A percentile compares a stretch with the other conserved stretches of the same genome.
Evolutionary conservation across 1,140 invertebrate species (phyloP).

Genomic region (Pseudachorutes palmiensis): DNA sequence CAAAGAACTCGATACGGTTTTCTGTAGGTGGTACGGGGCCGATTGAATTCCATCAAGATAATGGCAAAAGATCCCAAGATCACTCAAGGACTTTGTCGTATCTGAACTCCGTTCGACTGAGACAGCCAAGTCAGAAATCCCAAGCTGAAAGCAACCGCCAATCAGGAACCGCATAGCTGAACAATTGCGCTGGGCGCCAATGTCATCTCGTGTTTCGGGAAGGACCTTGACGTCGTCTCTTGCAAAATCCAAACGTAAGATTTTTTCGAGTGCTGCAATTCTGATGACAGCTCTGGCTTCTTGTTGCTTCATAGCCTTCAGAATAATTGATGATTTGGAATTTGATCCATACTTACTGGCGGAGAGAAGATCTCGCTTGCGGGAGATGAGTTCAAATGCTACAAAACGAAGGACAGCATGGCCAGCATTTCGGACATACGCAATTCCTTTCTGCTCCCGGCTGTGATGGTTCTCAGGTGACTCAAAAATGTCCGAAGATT

Average conservation of each 20-base stretch:
- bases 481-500: slow-evolving; percentile 27
- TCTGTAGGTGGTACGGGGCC: slow-evolving; percentile 42
- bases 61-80: slow-evolving; percentile 41
- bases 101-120: slow-evolving; percentile 26
- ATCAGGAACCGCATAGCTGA: slow-evolving; percentile 53
- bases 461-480: slow-evolving; percentile 11
- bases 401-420: slow-evolving; percentile 30
- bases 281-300: slow-evolving; percentile 28
- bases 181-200: slow-evolving; percentile 39
- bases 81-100: neutral
- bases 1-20: slow-evolving; percentile 44
- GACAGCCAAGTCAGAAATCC: slow-evolving; percentile 33
- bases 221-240: neutral
- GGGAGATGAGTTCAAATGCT: slow-evolving; percentile 14
- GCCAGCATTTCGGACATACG: slow-evolving; percentile 22
- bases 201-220: neutral
- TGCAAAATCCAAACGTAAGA: slow-evolving; percentile 20
- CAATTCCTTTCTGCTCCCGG: neutral
- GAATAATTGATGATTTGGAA: slow-evolving; percentile 20
- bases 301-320: slow-evolving; percentile 24
- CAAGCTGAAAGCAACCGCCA: slow-evolving; percentile 53
- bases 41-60: slow-evolving; percentile 48
- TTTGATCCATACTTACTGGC: slow-evolving; percentile 16
- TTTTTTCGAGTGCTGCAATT: slow-evolving; percentile 26
- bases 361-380: slow-evolving; percentile 13